A percentile compares a stretch with the other conserved stretches of the same genome.
These are phyloP conservation scores for Stylophora pistillata DNA, from an alignment of 64 coral and sea anemone species.

Conservation along the genomic window DNA sequence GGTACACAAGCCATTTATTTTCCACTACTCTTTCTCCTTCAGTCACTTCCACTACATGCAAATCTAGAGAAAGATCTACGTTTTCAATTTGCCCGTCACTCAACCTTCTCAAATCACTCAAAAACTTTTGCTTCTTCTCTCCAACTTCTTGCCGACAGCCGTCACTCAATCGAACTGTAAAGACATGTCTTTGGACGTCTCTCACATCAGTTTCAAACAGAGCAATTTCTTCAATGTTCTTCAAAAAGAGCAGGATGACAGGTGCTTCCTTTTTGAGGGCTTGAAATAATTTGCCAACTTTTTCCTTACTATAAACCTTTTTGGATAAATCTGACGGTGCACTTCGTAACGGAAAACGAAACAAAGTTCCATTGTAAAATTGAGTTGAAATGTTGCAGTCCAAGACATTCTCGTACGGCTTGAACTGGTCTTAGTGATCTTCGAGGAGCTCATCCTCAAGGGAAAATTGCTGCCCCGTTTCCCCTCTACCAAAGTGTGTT, in stretches of 20 bases:
- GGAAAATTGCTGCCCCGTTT: conserved; percentile 78
- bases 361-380: conserved; percentile 67
- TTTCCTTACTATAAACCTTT: conserved; percentile 68
- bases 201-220: conserved; percentile 53
- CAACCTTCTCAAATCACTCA: conserved; percentile 29
- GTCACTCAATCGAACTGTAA: conserved; percentile 62
- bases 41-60: conserved; percentile 44
- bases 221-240: conserved; percentile 85
- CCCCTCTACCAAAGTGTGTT: conserved; percentile 73
- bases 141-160: conserved; percentile 50
- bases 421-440: conserved; percentile 60
- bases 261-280: conserved; percentile 72
- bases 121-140: conserved; percentile 41
- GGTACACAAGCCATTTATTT: conserved; percentile 70
- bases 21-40: not conserved
- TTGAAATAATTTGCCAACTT: conserved; percentile 60
- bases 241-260: conserved; percentile 82
- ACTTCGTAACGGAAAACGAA: conserved; percentile 77
- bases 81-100: conserved; percentile 5
- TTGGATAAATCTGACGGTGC: conserved; percentile 64
- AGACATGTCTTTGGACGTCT: conserved; percentile 36
- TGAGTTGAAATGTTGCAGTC: conserved; percentile 65
- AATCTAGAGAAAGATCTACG: conserved; percentile 23
- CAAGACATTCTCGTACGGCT: conserved; percentile 73
- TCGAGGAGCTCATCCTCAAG: conserved; percentile 55